phyloP scores from a whole-genome alignment of 2,797 vertebrate species.

The Distichodus sexfasciatus region DNA sequence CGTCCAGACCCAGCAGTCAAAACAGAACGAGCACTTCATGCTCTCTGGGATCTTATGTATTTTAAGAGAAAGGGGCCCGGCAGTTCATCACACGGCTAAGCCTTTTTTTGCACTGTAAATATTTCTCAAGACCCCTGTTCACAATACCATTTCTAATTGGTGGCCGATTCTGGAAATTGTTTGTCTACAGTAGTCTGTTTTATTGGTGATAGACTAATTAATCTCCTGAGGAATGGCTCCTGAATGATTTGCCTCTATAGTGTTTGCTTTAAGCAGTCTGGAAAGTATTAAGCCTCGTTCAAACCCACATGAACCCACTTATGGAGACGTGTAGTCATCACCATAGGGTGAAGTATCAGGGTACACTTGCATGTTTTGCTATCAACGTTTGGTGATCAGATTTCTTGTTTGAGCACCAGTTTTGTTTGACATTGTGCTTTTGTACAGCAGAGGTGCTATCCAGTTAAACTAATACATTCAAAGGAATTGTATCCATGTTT shows the following conservation, averaged over 20 bases:
- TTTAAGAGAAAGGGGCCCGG: background rate
- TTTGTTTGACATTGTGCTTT: background rate
- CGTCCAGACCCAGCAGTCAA: conserved; percentile 10
- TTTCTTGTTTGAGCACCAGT: background rate
- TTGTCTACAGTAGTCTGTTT: background rate
- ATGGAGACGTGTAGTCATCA: background rate
- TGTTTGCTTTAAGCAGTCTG: background rate
- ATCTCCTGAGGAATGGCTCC: conserved; percentile 5
- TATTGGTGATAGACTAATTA: conserved; percentile 19
- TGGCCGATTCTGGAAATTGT: background rate
- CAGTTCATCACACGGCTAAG: background rate
- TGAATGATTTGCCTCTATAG: background rate
- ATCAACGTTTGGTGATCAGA: background rate
- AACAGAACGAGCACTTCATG: background rate
- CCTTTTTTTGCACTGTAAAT: background rate
- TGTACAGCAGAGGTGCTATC: conserved; percentile 2
- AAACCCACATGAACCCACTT: background rate
- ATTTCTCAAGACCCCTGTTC: too few species aligned
- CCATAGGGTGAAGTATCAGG: background rate
- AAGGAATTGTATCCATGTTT: background rate
- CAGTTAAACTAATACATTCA: too few species aligned
- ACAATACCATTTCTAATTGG: background rate
- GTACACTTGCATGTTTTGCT: background rate
- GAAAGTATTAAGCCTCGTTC: background rate
- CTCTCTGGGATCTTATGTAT: background rate